These are phyloP conservation scores for Ptilonorhynchus violaceus DNA, from an alignment of 2,113 vertebrate species.

Conservation along the genomic window DNA sequence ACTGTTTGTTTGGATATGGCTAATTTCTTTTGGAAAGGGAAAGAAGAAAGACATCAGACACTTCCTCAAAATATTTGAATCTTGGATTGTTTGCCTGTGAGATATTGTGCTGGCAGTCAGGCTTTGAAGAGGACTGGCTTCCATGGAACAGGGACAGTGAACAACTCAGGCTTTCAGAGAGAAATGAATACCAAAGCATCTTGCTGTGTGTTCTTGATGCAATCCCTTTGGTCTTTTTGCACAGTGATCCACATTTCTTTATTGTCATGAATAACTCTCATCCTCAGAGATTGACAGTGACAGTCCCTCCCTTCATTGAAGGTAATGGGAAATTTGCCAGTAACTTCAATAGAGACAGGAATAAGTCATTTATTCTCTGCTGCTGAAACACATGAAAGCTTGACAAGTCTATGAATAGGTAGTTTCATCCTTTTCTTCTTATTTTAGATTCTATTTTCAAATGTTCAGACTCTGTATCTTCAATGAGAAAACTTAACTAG, in stretches of 20 bases:
- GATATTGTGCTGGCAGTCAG: neutral
- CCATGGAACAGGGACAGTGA: neutral
- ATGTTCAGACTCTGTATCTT: neutral
- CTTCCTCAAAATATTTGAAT: neutral
- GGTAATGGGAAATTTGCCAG: neutral
- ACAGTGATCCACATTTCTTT: neutral
- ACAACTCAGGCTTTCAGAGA: neutral
- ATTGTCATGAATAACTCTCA: neutral
- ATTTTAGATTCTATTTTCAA: neutral
- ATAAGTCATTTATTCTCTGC: constrained; percentile 1
- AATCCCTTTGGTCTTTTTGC: neutral
- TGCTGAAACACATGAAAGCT: neutral
- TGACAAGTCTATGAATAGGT: neutral
- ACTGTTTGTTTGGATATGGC: neutral
- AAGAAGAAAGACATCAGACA: neutral
- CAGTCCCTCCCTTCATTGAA: neutral
- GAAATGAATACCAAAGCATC: neutral
- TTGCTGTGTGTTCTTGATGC: neutral
- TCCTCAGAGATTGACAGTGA: neutral
- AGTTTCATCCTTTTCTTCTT: neutral
- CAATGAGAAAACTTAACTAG: neutral
- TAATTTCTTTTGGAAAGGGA: neutral
- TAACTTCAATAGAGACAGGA: neutral
- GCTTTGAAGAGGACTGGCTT: neutral
- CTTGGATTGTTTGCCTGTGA: neutral